Evolutionary conservation across 1,140 invertebrate species (phyloP).

Genomic region (Colletes gigas): DNA sequence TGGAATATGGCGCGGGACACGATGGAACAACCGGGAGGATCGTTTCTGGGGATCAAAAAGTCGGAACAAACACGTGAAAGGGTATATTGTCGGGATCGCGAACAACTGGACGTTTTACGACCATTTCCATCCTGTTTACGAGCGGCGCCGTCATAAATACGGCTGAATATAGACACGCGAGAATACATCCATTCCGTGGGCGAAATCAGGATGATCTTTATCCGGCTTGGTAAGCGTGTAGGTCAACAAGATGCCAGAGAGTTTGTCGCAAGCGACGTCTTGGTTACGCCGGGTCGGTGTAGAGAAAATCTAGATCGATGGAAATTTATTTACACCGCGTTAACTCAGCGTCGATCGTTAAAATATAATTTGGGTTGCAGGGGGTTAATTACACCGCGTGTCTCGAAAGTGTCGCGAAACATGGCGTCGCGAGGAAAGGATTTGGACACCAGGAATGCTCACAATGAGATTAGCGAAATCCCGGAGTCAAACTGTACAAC

Average conservation of each 20-base stretch:
- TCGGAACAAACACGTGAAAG: not conserved
- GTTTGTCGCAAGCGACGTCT: not conserved
- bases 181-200: constrained; percentile 24
- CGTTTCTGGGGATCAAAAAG: too few species aligned
- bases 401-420: too few species aligned
- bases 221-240: constrained; percentile 10
- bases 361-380: too few species aligned
- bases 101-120: constrained; percentile 36
- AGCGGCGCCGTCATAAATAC: constrained; percentile 50
- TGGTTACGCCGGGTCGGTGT: not conserved
- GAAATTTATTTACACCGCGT: too few species aligned
- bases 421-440: not conserved
- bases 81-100: constrained; percentile 27
- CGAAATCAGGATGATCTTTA: constrained; percentile 30
- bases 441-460: constrained; percentile 39
- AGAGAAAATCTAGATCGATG: too few species aligned
- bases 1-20: too few species aligned
- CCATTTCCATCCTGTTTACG: constrained; percentile 47
- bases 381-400: too few species aligned
- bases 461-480: constrained; percentile 48
- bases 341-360: too few species aligned
- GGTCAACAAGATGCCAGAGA: constrained; percentile 4
- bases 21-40: too few species aligned
- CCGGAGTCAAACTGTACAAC: constrained; percentile 50
- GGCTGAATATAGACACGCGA: constrained; percentile 24